phyloP scores from a whole-genome alignment of 1,140 invertebrate genomes.

The Meloidogyne exigua region DNA sequence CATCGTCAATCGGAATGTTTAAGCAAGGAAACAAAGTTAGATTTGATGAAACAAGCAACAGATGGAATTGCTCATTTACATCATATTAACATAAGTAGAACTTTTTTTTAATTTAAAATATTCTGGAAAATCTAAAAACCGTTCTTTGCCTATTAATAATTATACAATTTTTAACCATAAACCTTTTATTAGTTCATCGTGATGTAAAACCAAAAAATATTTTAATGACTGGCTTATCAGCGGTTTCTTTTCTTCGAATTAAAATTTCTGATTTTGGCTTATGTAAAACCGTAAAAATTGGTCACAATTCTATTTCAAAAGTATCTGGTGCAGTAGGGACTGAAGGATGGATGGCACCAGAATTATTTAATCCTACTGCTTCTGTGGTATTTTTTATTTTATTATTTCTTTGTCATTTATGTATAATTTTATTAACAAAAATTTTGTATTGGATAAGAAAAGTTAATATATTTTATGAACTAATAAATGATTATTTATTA shows the following conservation, averaged over 20 bases:
- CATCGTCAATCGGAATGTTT: slow-evolving; percentile 68
- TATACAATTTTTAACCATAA: slow-evolving; percentile 10
- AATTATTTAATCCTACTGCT: slow-evolving; percentile 65
- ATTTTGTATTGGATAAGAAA: no score
- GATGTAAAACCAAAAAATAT: slow-evolving; percentile 88
- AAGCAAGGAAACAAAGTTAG: slow-evolving; percentile 71
- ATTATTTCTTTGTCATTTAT: neutral
- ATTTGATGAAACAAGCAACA: slow-evolving; percentile 80
- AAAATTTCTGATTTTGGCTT: slow-evolving; percentile 99
- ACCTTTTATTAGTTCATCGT: slow-evolving; percentile 79
- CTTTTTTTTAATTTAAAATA: no score
- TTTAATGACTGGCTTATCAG: slow-evolving; percentile 37
- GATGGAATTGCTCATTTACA: slow-evolving; percentile 88
- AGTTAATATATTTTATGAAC: no score
- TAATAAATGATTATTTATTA: no score
- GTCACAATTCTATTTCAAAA: slow-evolving; percentile 83
- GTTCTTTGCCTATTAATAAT: no score
- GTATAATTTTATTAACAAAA: neutral
- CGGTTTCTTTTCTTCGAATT: slow-evolving; percentile 77
- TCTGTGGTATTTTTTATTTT: slow-evolving; percentile 32
- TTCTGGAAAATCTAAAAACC: no score
- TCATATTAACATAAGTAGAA: slow-evolving; percentile 84
- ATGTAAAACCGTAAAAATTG: slow-evolving; percentile 89
- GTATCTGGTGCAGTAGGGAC: slow-evolving; percentile 87
- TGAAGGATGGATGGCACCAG: slow-evolving; percentile 98